These are phyloP conservation scores for Helicoverpa zea DNA, from an alignment of 1,140 invertebrate species.

Conservation along the genomic window DNA sequence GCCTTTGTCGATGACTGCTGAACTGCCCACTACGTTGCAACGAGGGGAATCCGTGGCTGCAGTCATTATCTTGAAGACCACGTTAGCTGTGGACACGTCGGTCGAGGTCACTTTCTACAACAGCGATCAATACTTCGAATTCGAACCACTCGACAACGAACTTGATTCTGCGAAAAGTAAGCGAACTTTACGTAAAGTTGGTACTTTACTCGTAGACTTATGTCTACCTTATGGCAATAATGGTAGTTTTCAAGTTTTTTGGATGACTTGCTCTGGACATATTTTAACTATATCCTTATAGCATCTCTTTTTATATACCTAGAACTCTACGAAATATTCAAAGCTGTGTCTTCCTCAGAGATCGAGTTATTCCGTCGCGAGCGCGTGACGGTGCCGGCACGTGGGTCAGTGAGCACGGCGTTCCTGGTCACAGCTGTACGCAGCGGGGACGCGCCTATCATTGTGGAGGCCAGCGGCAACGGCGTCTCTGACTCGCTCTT, in stretches of 20 bases:
- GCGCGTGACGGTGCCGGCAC: constrained; percentile 72
- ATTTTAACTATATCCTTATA: too few relatives aligned
- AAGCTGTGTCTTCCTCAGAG: constrained; percentile 62
- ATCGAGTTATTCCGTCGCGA: constrained; percentile 80
- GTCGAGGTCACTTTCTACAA: constrained; percentile 96
- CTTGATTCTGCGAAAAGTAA: constrained; percentile 84
- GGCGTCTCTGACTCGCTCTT: constrained; percentile 80
- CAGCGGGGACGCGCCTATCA: constrained; percentile 72
- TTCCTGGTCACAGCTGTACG: constrained; percentile 79
- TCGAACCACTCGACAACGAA: constrained; percentile 88
- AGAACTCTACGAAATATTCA: too few relatives aligned
- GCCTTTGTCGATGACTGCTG: constrained; percentile 77
- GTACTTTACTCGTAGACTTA: neutral
- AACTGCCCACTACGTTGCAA: constrained; percentile 96
- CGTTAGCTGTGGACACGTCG: constrained; percentile 92
- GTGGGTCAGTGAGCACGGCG: constrained; percentile 75
- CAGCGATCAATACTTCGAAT: constrained; percentile 93
- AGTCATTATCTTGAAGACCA: constrained; percentile 97
- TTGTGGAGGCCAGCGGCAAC: constrained; percentile 76
- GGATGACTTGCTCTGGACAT: too few relatives aligned
- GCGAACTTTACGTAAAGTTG: constrained; percentile 27
- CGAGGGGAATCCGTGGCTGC: constrained; percentile 96
- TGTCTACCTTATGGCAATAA: too few relatives aligned
- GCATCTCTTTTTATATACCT: too few relatives aligned
- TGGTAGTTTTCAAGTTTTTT: too few relatives aligned